These are phyloP conservation scores for Octomys mimax DNA, from an alignment of 2,797 vertebrate species.

Conservation along the genomic window DNA sequence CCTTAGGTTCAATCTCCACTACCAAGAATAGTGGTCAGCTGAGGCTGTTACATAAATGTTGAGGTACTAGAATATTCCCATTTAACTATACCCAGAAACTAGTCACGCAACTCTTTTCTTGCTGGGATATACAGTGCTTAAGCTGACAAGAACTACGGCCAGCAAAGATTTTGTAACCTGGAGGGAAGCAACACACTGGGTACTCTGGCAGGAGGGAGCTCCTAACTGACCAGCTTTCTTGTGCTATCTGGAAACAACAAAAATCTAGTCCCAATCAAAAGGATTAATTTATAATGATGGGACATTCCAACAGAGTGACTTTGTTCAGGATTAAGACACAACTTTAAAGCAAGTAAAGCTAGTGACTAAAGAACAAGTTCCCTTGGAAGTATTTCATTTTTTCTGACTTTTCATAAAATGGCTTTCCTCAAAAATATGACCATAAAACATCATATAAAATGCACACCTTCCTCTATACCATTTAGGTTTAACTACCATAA, in stretches of 20 bases:
- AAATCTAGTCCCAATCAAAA: background rate
- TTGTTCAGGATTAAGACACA: slow-evolving; percentile 10
- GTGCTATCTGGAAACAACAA: background rate
- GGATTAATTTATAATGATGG: slow-evolving; percentile 13
- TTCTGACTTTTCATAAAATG: slow-evolving; percentile 1
- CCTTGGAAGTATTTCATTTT: background rate
- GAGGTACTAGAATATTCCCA: background rate
- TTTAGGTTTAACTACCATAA: background rate
- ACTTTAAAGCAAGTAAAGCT: background rate
- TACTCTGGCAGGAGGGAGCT: background rate
- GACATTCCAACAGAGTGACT: background rate
- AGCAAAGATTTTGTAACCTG: background rate
- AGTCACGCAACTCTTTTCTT: background rate
- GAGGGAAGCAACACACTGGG: background rate
- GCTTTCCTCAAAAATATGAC: slow-evolving; percentile 50
- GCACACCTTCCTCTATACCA: background rate
- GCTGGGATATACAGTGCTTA: background rate
- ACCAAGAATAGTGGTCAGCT: background rate
- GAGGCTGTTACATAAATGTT: background rate
- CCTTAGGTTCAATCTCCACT: background rate
- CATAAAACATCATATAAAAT: slow-evolving; percentile 48
- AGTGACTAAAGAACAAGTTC: background rate
- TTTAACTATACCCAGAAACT: background rate
- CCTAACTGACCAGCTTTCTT: background rate
- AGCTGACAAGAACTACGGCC: background rate